Conservation (phyloP, 2,113 vertebrate species). For the Anser brachyrhynchus region DNA sequence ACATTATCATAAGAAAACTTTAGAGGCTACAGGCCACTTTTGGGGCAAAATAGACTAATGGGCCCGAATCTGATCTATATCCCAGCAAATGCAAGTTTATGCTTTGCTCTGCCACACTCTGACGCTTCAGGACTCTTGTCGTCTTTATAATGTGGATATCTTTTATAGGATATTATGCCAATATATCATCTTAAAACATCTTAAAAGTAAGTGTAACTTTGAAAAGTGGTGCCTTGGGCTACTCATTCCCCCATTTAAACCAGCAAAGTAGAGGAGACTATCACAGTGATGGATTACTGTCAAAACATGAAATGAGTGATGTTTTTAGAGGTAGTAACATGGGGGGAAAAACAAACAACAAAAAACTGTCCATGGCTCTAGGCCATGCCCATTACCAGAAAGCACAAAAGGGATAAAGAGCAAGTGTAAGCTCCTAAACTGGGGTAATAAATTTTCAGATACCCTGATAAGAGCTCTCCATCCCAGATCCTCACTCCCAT, state of each 20-base stretch:
- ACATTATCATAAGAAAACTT: neutral
- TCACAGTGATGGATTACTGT: neutral
- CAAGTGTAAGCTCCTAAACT: too few relatives aligned
- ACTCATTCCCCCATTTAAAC: neutral
- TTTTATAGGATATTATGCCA: neutral
- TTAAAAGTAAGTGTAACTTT: neutral
- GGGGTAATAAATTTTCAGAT: neutral
- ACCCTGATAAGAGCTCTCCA: neutral
- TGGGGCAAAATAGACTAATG: neutral
- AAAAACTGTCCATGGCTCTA: neutral
- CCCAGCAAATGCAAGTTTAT: neutral
- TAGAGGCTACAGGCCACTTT: rapidly evolving
- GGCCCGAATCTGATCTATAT: neutral
- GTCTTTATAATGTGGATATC: neutral
- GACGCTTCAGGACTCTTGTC: neutral
- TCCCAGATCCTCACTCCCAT: neutral
- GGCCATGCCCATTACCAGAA: neutral
- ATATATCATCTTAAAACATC: neutral
- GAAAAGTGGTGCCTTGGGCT: neutral
- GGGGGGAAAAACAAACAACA: too few relatives aligned
- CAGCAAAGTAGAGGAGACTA: neutral
- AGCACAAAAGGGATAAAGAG: neutral
- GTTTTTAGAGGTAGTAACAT: neutral
- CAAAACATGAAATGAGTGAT: neutral
- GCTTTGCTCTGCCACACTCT: neutral